Percentiles rank a stretch among this genome's conserved stretches.
Evolutionary conservation across 2,888 invertebrate genomes (phyloP).

Genomic region (Dasypolia templi): DNA sequence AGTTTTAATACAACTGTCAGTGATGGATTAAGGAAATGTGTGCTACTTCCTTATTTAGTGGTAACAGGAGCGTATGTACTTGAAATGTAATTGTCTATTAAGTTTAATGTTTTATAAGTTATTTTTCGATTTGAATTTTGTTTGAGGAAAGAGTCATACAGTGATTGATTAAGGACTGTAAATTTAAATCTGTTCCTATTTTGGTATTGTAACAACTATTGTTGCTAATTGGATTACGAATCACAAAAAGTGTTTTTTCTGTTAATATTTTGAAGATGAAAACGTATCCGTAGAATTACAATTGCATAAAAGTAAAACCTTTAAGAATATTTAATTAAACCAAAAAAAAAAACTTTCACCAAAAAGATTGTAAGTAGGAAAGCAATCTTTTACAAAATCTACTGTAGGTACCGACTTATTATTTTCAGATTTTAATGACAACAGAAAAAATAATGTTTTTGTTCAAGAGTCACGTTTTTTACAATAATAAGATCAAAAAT

Average conservation of each 20-base stretch:
- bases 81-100: slow-evolving; percentile 33
- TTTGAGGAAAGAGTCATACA: neutral
- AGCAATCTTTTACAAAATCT: slow-evolving; percentile 52
- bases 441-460: slow-evolving; percentile 48
- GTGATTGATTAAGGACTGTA: neutral
- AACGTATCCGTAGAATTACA: neutral
- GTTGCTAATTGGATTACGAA: no score
- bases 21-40: slow-evolving; percentile 55
- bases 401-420: slow-evolving; percentile 42
- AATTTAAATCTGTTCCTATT: neutral
- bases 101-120: slow-evolving; percentile 11
- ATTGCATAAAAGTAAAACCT: neutral
- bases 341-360: slow-evolving; percentile 14
- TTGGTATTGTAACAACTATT: neutral
- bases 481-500: slow-evolving; percentile 60
- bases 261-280: neutral
- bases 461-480: slow-evolving; percentile 63
- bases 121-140: neutral
- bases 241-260: neutral
- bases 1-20: slow-evolving; percentile 37
- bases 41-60: slow-evolving; percentile 41
- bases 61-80: slow-evolving; percentile 34
- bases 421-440: slow-evolving; percentile 60
- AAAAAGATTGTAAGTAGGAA: neutral
- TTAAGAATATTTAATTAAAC: neutral